Conservation (phyloP, 2,797 vertebrate species). For the Ctenosaura bakeri region DNA sequence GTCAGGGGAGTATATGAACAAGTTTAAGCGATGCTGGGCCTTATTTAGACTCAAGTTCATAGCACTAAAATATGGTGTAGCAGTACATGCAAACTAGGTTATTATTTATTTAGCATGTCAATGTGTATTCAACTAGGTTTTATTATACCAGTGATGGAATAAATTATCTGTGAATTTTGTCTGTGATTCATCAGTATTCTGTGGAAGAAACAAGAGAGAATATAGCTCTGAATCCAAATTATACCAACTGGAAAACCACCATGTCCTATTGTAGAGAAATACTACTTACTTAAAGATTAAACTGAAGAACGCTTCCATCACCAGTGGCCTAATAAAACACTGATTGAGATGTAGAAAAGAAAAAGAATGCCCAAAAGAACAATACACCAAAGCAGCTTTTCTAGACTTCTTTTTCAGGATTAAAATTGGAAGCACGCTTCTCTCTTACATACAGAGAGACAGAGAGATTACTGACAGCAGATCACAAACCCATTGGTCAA, state of each 20-base stretch:
- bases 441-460: too few species aligned
- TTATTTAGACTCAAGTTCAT: too few species aligned
- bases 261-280: constrained; percentile 7
- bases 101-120: not conserved
- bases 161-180: not conserved
- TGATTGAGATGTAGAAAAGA: constrained; percentile 7
- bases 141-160: not conserved
- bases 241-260: not conserved
- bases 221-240: constrained; percentile 14
- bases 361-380: not conserved
- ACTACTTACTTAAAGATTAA: not conserved
- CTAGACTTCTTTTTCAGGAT: not conserved
- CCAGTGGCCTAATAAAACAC: not conserved
- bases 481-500: not conserved
- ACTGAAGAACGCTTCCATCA: accelerated
- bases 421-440: not conserved
- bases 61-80: too few species aligned
- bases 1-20: too few species aligned
- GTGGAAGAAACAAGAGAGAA: not conserved
- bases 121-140: not conserved
- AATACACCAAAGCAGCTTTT: not conserved
- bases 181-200: constrained; percentile 21
- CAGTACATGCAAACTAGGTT: too few species aligned
- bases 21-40: too few species aligned
- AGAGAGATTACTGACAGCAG: too few species aligned